phyloP scores from a whole-genome alignment of 2,888 invertebrate species.

The Protodeltote pygarga region DNA sequence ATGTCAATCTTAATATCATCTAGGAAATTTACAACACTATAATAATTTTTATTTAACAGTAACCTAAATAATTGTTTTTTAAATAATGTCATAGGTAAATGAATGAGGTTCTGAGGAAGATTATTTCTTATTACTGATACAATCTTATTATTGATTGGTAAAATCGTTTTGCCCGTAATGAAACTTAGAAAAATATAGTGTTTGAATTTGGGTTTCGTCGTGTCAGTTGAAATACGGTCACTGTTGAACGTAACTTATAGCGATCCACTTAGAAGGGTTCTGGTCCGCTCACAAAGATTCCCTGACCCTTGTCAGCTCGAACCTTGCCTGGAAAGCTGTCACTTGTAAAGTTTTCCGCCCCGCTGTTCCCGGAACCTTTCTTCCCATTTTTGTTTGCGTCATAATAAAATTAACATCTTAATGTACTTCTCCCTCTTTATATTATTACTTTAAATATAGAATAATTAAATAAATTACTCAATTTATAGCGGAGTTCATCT shows the following conservation, averaged over 20 bases:
- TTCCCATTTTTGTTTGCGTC: slow-evolving; percentile 24
- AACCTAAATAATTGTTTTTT: too few species aligned
- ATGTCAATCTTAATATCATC: too few species aligned
- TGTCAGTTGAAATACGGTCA: slow-evolving; percentile 14
- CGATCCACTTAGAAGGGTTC: slow-evolving; percentile 26
- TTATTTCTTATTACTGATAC: too few species aligned
- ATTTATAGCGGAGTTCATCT: slow-evolving; percentile 2
- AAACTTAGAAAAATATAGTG: neutral
- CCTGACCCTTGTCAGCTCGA: slow-evolving; percentile 41
- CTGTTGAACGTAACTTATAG: slow-evolving; percentile 34
- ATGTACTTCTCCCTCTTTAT: slow-evolving; percentile 7
- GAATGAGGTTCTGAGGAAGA: too few species aligned
- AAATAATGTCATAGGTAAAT: too few species aligned
- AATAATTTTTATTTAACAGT: too few species aligned
- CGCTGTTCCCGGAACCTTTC: slow-evolving; percentile 23
- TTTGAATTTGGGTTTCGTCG: slow-evolving; percentile 12
- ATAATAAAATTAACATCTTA: slow-evolving; percentile 39
- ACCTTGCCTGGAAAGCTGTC: slow-evolving; percentile 37
- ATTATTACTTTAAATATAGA: slow-evolving; percentile 12
- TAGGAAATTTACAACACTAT: too few species aligned
- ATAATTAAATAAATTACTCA: slow-evolving; percentile 14
- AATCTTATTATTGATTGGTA: slow-evolving; percentile 19
- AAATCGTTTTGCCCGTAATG: neutral
- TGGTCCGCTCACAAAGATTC: slow-evolving; percentile 18
- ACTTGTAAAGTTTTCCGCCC: slow-evolving; percentile 45